A percentile compares a stretch with the other conserved stretches of the same genome.
Evolutionary conservation across 2,797 vertebrate species (phyloP).

Genomic region (Darevskia mixta): DNA sequence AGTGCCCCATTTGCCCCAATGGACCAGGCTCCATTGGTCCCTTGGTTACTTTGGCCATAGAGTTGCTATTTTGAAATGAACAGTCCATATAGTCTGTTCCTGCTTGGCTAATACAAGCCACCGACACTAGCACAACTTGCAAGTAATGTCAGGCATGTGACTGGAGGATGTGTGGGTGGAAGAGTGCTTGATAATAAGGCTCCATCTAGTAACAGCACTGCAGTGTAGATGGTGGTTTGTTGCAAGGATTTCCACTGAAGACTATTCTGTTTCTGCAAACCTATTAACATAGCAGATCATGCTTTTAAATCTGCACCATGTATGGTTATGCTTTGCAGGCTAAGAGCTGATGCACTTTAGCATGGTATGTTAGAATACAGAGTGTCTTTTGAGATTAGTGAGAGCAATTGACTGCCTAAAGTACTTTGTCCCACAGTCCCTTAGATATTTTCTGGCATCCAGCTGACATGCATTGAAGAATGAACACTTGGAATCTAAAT

Average conservation of each 20-base stretch:
- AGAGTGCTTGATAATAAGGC: neutral
- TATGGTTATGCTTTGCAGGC: constrained; percentile 36
- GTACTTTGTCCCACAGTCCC: constrained; percentile 55
- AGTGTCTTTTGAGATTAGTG: neutral
- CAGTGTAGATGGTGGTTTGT: neutral
- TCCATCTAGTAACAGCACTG: neutral
- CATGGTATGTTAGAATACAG: constrained; percentile 32
- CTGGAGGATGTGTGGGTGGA: neutral
- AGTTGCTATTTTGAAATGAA: neutral
- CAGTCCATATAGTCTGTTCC: neutral
- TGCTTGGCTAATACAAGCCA: neutral
- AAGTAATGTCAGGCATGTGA: neutral
- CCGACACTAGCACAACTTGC: neutral
- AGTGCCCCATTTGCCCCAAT: no score
- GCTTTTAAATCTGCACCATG: constrained; percentile 38
- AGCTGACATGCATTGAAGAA: constrained; percentile 64
- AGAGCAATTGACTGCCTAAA: constrained; percentile 43
- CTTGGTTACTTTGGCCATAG: neutral
- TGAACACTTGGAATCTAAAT: constrained; percentile 74
- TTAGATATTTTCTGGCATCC: constrained; percentile 52
- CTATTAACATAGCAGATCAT: constrained; percentile 17
- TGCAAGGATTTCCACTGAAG: neutral
- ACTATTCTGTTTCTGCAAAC: neutral
- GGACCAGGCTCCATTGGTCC: no score
- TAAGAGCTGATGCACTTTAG: constrained; percentile 25